These are phyloP conservation scores for Monodelphis domestica DNA, from an alignment of 2,797 vertebrate genomes.

Conservation along the genomic window DNA sequence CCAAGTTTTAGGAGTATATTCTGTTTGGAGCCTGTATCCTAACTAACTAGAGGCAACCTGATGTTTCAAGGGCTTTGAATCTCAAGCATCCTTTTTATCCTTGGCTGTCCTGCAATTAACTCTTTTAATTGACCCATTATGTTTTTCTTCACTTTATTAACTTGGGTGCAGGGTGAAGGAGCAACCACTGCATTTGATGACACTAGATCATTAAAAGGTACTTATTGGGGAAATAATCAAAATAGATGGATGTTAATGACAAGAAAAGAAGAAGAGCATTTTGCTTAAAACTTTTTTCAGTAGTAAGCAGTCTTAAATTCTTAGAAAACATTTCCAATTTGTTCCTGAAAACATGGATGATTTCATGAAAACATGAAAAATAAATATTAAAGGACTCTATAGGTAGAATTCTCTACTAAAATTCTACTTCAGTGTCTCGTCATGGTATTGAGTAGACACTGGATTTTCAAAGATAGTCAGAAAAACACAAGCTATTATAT, in stretches of 20 bases:
- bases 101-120: constrained; percentile 39
- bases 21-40: neutral
- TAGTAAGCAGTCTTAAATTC: constrained; percentile 18
- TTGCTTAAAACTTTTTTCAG: neutral
- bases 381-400: constrained; percentile 20
- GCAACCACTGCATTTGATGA: constrained; percentile 47
- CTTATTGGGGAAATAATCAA: constrained; percentile 48
- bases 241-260: constrained; percentile 30
- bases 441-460: neutral
- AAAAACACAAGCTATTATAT: neutral
- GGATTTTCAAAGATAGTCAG: neutral
- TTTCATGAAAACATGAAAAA: constrained; percentile 37
- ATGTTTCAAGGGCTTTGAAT: neutral
- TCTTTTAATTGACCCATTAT: constrained; percentile 37
- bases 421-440: neutral
- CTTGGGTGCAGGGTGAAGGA: too few species aligned
- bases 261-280: neutral
- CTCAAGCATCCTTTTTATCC: neutral
- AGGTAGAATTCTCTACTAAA: constrained; percentile 1
- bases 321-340: constrained; percentile 10
- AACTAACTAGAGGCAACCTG: neutral
- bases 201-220: constrained; percentile 45
- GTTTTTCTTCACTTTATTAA: constrained; percentile 49
- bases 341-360: constrained; percentile 11
- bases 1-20: neutral